These are phyloP conservation scores for Rhegmatorhina hoffmannsi DNA, from an alignment of 2,113 vertebrate genomes.

Conservation along the genomic window DNA sequence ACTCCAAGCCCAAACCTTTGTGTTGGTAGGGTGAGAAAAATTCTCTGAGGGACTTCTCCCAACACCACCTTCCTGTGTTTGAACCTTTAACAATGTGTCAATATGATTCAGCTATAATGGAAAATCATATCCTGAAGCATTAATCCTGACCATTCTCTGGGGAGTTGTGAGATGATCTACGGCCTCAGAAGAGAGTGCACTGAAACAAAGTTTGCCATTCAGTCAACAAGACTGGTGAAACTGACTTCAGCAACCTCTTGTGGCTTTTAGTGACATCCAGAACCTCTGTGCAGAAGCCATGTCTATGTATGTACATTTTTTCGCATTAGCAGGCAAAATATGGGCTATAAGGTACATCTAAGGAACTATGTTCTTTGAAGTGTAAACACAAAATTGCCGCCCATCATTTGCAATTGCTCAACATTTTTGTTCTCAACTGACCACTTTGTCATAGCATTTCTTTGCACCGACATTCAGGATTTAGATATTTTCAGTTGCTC, in stretches of 20 bases:
- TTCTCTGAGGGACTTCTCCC: too few relatives aligned
- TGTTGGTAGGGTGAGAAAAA: too few relatives aligned
- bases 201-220: neutral
- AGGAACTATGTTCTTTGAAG: neutral
- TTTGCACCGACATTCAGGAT: neutral
- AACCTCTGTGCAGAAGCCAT: neutral
- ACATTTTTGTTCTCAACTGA: neutral
- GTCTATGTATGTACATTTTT: neutral
- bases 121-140: neutral
- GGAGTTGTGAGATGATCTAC: neutral
- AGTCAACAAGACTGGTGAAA: neutral
- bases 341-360: neutral
- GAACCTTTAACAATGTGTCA: neutral
- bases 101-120: neutral
- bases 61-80: too few relatives aligned
- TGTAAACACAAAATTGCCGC: neutral
- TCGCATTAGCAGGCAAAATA: neutral
- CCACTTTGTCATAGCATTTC: neutral
- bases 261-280: neutral
- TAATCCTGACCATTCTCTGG: neutral
- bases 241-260: neutral
- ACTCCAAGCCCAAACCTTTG: too few relatives aligned
- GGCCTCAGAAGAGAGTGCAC: neutral
- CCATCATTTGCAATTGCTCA: neutral
- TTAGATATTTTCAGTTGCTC: neutral